These are phyloP conservation scores for Equus quagga DNA, from an alignment of 2,113 vertebrate genomes.

Conservation along the genomic window DNA sequence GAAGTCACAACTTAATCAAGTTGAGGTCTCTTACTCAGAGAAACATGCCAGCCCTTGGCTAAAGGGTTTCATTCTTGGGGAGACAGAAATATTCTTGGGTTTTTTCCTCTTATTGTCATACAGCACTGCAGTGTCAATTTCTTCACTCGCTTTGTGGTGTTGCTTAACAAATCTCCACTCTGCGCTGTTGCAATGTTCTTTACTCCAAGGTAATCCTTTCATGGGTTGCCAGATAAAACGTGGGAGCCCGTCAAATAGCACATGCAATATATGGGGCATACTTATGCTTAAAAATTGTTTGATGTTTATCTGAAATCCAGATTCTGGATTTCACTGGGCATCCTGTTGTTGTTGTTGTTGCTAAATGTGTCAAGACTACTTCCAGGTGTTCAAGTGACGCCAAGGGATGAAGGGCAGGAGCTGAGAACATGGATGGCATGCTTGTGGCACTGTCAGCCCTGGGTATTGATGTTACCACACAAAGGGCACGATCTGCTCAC, in stretches of 20 bases:
- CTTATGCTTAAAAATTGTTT: neutral
- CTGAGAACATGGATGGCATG: neutral
- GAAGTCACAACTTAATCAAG: neutral
- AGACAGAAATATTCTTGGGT: neutral
- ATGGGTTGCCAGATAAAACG: neutral
- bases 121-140: neutral
- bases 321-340: neutral
- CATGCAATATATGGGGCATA: neutral
- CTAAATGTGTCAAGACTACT: neutral
- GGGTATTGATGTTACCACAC: no score
- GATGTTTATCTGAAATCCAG: neutral
- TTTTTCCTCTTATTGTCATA: neutral
- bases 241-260: neutral
- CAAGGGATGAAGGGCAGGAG: neutral
- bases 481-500: no score
- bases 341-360: neutral
- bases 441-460: neutral
- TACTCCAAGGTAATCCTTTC: neutral
- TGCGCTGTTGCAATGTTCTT: neutral
- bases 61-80: neutral
- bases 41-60: neutral
- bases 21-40: neutral
- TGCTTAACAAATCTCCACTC: constrained; percentile 14
- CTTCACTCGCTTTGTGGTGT: neutral
- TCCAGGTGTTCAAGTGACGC: neutral